Evolutionary conservation across 2,888 invertebrate genomes (phyloP).

Genomic region (Heliconius hortense): DNA sequence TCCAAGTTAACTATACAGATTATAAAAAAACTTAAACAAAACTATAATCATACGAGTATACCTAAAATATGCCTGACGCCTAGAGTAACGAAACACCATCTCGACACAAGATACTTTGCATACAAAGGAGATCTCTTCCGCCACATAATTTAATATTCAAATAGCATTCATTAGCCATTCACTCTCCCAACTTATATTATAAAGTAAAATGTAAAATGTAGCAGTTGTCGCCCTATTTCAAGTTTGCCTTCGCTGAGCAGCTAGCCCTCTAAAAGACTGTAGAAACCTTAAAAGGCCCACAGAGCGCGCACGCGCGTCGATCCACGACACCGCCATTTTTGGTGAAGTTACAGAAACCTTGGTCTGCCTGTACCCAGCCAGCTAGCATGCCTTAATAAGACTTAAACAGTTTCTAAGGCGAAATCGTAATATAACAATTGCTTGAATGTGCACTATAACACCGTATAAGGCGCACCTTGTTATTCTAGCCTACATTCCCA

Average conservation of each 20-base stretch:
- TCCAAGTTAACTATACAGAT: not conserved
- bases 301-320: slow-evolving; percentile 56
- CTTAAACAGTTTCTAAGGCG: slow-evolving; percentile 44
- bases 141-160: slow-evolving; percentile 37
- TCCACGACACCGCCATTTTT: slow-evolving; percentile 67
- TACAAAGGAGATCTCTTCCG: slow-evolving; percentile 39
- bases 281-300: slow-evolving; percentile 73
- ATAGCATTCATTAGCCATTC: slow-evolving; percentile 35
- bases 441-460: slow-evolving; percentile 37
- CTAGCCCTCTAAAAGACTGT: slow-evolving; percentile 64
- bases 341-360: slow-evolving; percentile 60
- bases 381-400: slow-evolving; percentile 47
- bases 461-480: slow-evolving; percentile 38
- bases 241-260: slow-evolving; percentile 55
- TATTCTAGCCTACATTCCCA: slow-evolving; percentile 42
- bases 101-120: slow-evolving; percentile 34
- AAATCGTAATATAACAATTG: slow-evolving; percentile 45
- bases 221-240: slow-evolving; percentile 40
- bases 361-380: slow-evolving; percentile 52
- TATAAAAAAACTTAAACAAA: slow-evolving; percentile 9
- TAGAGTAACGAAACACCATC: slow-evolving; percentile 32
- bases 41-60: not conserved
- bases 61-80: slow-evolving; percentile 12
- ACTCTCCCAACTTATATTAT: slow-evolving; percentile 36
- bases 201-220: slow-evolving; percentile 41